phyloP scores from a whole-genome alignment of 2,888 invertebrate genomes.

The Nomada fabriciana region DNA sequence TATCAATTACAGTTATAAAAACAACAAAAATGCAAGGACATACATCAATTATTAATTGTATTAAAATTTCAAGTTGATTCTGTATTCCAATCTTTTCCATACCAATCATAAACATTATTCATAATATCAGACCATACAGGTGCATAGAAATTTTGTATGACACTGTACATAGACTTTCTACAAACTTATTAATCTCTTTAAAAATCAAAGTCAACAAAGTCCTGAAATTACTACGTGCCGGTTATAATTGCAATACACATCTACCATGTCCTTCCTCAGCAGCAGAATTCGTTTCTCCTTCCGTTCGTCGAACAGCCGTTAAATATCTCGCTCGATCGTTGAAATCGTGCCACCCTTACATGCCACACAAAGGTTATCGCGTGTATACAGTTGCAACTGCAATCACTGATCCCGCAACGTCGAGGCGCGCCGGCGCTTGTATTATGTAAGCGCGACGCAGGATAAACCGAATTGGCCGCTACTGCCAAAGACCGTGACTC shows the following conservation, averaged over 20 bases:
- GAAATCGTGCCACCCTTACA: slow-evolving; percentile 22
- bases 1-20: too few relatives aligned
- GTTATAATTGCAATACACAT: neutral
- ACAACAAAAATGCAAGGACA: too few relatives aligned
- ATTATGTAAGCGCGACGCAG: slow-evolving; percentile 59
- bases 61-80: too few relatives aligned
- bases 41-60: too few relatives aligned
- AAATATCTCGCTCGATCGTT: slow-evolving; percentile 11
- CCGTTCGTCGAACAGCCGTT: neutral
- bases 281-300: neutral
- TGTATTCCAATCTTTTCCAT: too few relatives aligned
- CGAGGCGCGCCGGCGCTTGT: slow-evolving; percentile 38
- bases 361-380: slow-evolving; percentile 14
- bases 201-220: too few relatives aligned
- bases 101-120: too few relatives aligned
- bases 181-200: too few relatives aligned
- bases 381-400: slow-evolving; percentile 32
- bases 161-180: too few relatives aligned
- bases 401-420: slow-evolving; percentile 40
- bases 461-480: slow-evolving; percentile 65
- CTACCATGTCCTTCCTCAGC: neutral
- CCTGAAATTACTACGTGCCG: too few relatives aligned
- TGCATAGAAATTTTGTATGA: too few relatives aligned
- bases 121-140: too few relatives aligned
- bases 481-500: slow-evolving; percentile 61